Percentiles rank a stretch among this genome's conserved stretches.
phyloP scores from a whole-genome alignment of 1,140 invertebrate genomes.

The Zaprionus vittiger region DNA sequence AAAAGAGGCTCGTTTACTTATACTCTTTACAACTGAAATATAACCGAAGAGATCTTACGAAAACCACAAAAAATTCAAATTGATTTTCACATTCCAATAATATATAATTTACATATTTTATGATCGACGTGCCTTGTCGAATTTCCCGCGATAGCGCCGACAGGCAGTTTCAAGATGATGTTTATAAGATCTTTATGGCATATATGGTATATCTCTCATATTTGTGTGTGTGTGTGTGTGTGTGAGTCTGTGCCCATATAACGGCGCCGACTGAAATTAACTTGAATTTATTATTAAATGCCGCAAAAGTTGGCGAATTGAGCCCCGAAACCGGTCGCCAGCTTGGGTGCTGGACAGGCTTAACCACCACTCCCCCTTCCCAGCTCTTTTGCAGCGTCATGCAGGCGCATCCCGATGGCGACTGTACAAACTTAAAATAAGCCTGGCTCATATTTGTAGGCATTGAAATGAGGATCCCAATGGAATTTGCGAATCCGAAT shows the following conservation, averaged over 20 bases:
- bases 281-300: constrained; percentile 70
- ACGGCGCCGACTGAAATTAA: constrained; percentile 79
- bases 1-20: constrained; percentile 2
- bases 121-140: neutral
- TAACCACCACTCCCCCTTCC: neutral
- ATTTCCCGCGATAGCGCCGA: constrained; percentile 20
- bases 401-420: constrained; percentile 65
- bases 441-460: constrained; percentile 39
- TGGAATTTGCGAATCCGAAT: neutral
- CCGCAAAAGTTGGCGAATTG: constrained; percentile 38
- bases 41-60: neutral
- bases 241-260: constrained; percentile 60
- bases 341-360: constrained; percentile 21
- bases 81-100: constrained; percentile 40
- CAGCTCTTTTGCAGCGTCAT: constrained; percentile 27
- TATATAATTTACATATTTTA: constrained; percentile 47
- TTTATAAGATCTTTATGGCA: neutral
- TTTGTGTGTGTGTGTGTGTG: constrained; percentile 4
- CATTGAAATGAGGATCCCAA: neutral
- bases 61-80: constrained; percentile 38
- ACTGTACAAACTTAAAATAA: constrained; percentile 76
- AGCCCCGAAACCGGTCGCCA: constrained; percentile 55
- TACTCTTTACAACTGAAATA: neutral
- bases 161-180: constrained; percentile 10
- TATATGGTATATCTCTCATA: constrained; percentile 4